phyloP scores from a whole-genome alignment of 2,113 vertebrate genomes.

The Oncorhynchus kisutch region DNA sequence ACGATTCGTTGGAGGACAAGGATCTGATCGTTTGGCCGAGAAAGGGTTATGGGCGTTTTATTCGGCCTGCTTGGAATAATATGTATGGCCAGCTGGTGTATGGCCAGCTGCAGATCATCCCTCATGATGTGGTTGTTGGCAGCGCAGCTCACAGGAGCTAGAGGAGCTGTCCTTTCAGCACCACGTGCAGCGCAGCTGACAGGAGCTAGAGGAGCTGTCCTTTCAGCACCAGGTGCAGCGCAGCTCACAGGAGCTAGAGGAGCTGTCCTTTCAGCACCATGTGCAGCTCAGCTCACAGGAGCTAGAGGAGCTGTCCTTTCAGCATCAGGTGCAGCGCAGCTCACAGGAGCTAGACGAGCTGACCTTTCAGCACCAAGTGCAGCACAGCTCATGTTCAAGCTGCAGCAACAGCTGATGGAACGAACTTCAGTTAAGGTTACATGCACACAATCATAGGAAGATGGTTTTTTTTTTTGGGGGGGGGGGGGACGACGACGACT shows the following conservation, averaged over 20 bases:
- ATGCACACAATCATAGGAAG: too few relatives aligned
- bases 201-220: too few relatives aligned
- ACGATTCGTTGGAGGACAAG: background rate
- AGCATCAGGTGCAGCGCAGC: background rate
- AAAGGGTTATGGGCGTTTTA: conserved; percentile 9
- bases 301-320: too few relatives aligned
- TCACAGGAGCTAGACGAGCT: background rate
- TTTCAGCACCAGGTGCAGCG: too few relatives aligned
- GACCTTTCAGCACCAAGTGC: too few relatives aligned
- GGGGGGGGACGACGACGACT: too few relatives aligned
- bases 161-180: too few relatives aligned
- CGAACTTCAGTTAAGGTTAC: background rate
- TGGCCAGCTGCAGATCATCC: background rate
- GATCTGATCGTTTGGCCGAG: background rate
- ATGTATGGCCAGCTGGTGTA: too few relatives aligned
- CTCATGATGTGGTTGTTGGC: background rate
- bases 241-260: background rate
- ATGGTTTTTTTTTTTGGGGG: fast-evolving
- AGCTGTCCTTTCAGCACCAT: too few relatives aligned
- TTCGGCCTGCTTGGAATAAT: background rate
- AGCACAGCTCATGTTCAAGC: background rate
- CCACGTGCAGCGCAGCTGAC: too few relatives aligned
- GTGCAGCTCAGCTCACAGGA: too few relatives aligned
- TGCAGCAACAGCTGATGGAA: background rate
- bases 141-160: too few relatives aligned